These are phyloP conservation scores for Mimumesa dahlbomi DNA, from an alignment of 2,888 invertebrate genomes.

Conservation along the genomic window DNA sequence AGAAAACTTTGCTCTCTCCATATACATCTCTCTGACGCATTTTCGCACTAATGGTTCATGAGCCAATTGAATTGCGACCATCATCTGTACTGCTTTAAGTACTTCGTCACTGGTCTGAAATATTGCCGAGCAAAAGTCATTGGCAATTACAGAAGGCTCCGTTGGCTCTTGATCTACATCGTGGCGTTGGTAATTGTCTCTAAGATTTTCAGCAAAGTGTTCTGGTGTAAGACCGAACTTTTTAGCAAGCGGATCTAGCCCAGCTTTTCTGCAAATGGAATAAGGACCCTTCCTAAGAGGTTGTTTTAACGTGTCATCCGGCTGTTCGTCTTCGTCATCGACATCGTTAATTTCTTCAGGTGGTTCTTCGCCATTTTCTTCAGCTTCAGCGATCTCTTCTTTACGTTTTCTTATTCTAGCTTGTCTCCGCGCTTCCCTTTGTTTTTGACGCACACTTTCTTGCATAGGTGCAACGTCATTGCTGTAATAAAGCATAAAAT, in stretches of 20 bases:
- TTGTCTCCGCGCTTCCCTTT: conserved; percentile 84
- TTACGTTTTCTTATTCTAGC: conserved; percentile 81
- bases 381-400: conserved; percentile 83
- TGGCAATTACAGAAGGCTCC: conserved; percentile 91
- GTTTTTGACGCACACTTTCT: conserved; percentile 85
- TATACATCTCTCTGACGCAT: conserved; percentile 91
- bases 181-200: conserved; percentile 96
- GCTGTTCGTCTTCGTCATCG: conserved; percentile 81
- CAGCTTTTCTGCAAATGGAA: conserved; percentile 91
- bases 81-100: conserved; percentile 93
- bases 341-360: conserved; percentile 83
- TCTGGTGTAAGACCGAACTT: conserved; percentile 96
- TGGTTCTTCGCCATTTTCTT: conserved; percentile 84
- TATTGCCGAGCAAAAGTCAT: conserved; percentile 83
- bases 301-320: conserved; percentile 87
- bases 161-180: conserved; percentile 96
- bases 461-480: conserved; percentile 92
- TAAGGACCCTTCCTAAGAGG: conserved; percentile 94
- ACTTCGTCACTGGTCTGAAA: conserved; percentile 87
- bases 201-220: conserved; percentile 97
- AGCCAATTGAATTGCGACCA: conserved; percentile 96
- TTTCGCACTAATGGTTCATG: conserved; percentile 94
- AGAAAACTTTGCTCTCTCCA: conserved; percentile 92
- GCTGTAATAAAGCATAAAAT: conserved; percentile 96
- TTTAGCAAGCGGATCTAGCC: conserved; percentile 91